Base-by-base conservation (phyloP, 2,888 invertebrate genomes). In the Rhingia campestris region DNA sequence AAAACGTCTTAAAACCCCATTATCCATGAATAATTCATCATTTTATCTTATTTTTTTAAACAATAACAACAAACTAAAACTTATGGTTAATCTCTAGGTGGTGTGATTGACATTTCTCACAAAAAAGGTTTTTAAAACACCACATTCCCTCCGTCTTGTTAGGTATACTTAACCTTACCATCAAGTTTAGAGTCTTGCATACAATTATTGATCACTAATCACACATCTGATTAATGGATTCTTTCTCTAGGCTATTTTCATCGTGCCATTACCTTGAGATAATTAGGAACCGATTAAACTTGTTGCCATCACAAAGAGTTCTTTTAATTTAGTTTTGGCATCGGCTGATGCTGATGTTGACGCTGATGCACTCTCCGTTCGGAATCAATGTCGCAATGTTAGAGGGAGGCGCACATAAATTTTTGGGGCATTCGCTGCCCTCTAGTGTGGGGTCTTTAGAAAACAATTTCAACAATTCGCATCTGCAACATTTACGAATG, bases 1-100 rank as follows among this genome's bases (percentile, higher is more conserved):
- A 47, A 37, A 22, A n/a, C n/a, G n/a, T n/a, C n/a, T n/a, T 37
- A 3, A 41, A 14, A 6, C 14, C 37, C 14, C 0, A 49, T 51
- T 58, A n/a, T 51, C 10, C 5, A 70, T 70, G 70, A 70, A 70
- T 70, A 41, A 59, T 70, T 70, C 70, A 70, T 70, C 9, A 32
- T 30, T 6, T 14, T 54, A 22, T 39, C 6, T 35, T n/a, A 51
- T 9, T 51, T 12, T 39, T 12, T 51, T 37, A 64, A 63, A 54
- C 45, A 53, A 35, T 43, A 45, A 56, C 37, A 12, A 45, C 39
- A 7, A 12, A 32, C 64, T 45, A 53, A 12, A 12, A 67, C 41
- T 43, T 22, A 43, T 45, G 12, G 33, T 10, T 49, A 2, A 6
- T 39, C 33, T 41, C 22, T 22, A 22, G 22, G 22, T 22, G 22